Base-by-base conservation (phyloP, 2,797 vertebrate genomes). In the Diplodus sargus region DNA sequence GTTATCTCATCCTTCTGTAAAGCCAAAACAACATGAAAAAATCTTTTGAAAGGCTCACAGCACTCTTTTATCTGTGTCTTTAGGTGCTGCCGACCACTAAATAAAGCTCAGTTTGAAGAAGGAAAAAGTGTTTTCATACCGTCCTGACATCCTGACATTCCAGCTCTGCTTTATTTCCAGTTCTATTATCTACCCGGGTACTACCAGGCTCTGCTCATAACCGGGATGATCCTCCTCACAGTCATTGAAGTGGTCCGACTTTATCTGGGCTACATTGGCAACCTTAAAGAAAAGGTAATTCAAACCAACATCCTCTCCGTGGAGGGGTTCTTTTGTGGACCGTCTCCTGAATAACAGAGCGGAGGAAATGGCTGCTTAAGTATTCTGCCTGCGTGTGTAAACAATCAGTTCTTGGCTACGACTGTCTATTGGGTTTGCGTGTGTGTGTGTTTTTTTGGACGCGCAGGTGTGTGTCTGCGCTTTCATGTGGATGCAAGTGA, bases 251-350 rank as follows among this genome's bases (percentile, higher is more conserved):
- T 87, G 34, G 71, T 92, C 23, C 94, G 97, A 8, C 93, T 97
- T 30, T 96, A 96, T 86, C 93, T 98, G 78, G 96, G 97, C 68
- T 97, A 95, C 59, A 34, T 94, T 47, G 97, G 97, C 15, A 98
- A 97, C 91, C 95, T 97, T 8, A 90, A 95, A 73, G 96, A 97
- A 83, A 97, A 96, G 96, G 97, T 97, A 88, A 85, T 59, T 85
- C 69, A 59, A 62, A 74, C 48, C 61, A 30, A 15, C 68, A 61
- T 88, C 59, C 63, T 52, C 22, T 57, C 39, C 73, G 68, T 69
- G 53, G 48, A 57, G 43, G 60, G 58, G 51, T 22, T 77, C n/a
- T 49, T 68, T 80, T 18, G 51, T 69, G 53, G 5, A 13, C 69
- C 2, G 12, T 63, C 48, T 71, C 30, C 63, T 58, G 83, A 82